Conservation (phyloP, 2,888 invertebrate genomes). For the Pachliopta kotzebuea region DNA sequence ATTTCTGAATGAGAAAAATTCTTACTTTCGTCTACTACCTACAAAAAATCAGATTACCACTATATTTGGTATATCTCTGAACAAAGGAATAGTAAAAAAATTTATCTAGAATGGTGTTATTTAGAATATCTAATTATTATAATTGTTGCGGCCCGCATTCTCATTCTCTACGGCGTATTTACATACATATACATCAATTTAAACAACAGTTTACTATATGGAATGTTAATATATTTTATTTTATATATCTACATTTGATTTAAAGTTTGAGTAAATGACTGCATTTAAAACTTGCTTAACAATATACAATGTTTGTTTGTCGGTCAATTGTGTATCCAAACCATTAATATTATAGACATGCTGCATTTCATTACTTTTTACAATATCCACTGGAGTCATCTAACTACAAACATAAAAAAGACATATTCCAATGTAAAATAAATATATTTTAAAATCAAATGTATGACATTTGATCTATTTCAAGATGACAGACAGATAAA, state of each 20-base stretch:
- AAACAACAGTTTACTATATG: constrained; percentile 77
- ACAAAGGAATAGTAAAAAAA: constrained; percentile 8
- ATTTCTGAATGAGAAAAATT: neutral
- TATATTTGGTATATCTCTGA: constrained; percentile 26
- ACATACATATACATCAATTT: constrained; percentile 51
- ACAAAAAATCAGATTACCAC: constrained; percentile 13
- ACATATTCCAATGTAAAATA: constrained; percentile 78
- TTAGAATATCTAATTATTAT: constrained; percentile 13
- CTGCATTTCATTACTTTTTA: constrained; percentile 55
- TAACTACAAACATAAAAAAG: constrained; percentile 79
- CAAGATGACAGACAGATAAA: constrained; percentile 75
- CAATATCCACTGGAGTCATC: constrained; percentile 67
- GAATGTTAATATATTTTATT: constrained; percentile 80
- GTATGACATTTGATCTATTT: constrained; percentile 79
- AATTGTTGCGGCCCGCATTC: constrained; percentile 6
- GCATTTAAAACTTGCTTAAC: constrained; percentile 70
- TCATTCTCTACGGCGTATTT: constrained; percentile 28
- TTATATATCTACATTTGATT: constrained; percentile 75
- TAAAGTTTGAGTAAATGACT: constrained; percentile 67
- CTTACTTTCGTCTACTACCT: constrained; percentile 8
- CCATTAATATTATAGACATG: constrained; percentile 51
- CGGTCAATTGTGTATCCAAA: constrained; percentile 51
- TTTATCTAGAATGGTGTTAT: constrained; percentile 17
- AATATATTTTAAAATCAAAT: constrained; percentile 80
- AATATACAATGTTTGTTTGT: constrained; percentile 68